A percentile compares a stretch with the other conserved stretches of the same genome.
Evolutionary conservation across 2,113 vertebrate genomes (phyloP).

Genomic region (Neodon shergylaensis): DNA sequence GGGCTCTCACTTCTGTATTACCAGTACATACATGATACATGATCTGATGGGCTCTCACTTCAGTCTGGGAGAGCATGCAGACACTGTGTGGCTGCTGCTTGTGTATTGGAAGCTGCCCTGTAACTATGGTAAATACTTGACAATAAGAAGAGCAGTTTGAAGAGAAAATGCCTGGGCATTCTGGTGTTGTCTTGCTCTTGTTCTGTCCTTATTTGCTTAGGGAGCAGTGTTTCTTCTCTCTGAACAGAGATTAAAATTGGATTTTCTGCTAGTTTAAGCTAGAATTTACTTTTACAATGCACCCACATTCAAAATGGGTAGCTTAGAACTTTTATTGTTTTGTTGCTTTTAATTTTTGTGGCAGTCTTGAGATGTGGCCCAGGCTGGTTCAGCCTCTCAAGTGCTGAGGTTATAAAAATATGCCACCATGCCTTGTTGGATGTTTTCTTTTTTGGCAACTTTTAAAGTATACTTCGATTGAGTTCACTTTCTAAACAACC

Average conservation of each 20-base stretch:
- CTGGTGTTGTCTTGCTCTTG: slow-evolving; percentile 35
- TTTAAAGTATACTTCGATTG: background rate
- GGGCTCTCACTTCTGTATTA: background rate
- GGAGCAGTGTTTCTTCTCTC: background rate
- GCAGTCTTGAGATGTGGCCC: background rate
- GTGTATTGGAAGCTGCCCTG: background rate
- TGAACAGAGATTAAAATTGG: background rate
- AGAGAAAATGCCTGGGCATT: background rate
- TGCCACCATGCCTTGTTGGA: background rate
- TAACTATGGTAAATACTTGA: background rate
- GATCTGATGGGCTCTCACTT: background rate
- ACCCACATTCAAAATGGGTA: background rate
- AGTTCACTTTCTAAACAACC: background rate
- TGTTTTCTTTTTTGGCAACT: background rate
- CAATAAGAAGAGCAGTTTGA: background rate
- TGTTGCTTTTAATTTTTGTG: background rate
- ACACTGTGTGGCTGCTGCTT: background rate
- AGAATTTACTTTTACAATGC: background rate
- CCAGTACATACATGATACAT: too few species aligned
- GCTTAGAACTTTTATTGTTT: background rate
- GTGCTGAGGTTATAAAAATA: background rate
- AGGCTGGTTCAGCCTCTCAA: background rate
- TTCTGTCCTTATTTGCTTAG: background rate
- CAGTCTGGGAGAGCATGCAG: background rate
- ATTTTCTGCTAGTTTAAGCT: slow-evolving; percentile 27